Evolutionary conservation across 2,888 invertebrate species (phyloP), one percentile per base, ranked within the genome.

Genomic region (Platerodrilus igneus): DNA sequence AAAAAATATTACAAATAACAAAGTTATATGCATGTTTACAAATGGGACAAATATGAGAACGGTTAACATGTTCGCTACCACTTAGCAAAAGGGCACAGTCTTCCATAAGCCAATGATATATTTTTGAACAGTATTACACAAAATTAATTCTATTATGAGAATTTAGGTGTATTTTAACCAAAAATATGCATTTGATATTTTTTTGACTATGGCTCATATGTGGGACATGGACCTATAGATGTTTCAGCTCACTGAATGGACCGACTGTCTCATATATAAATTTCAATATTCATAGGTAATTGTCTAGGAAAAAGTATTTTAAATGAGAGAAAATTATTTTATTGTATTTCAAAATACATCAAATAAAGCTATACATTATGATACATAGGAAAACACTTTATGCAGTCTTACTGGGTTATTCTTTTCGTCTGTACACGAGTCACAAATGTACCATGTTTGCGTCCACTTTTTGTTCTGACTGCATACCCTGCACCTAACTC

Each of bases 381-480:
- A 27, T 27, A 15, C 3, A 27, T 14, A 27, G 27, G 4, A n/a
- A 27, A 27, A 27, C 9, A 10, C 9, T 27, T 4, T 10, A 27
- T 22, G 3, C 9, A 8, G n/a, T 9, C n/a, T 22, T 10, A 8
- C 9, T 9, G n/a, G 8, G 22, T n/a, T n/a, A n/a, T n/a, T n/a
- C n/a, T n/a, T n/a, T n/a, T n/a, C n/a, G n/a, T n/a, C n/a, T n/a
- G n/a, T n/a, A n/a, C n/a, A n/a, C n/a, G n/a, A n/a, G n/a, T n/a
- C n/a, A n/a, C n/a, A n/a, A n/a, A n/a, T n/a, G 30, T 30, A 17
- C 30, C 18, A 37, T 19, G 38, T 32, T 31, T 37, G 38, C 22
- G 31, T 37, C 15, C 31, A 21, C 20, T 31, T 37, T 37, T 37
- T 23, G 31, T 33, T 35, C n/a, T n/a, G n/a, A n/a, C n/a, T n/a